A percentile compares a stretch with the other conserved stretches of the same genome.
Evolutionary conservation across 2,113 vertebrate species (phyloP).

Genomic region (Archocentrus centrarchus): DNA sequence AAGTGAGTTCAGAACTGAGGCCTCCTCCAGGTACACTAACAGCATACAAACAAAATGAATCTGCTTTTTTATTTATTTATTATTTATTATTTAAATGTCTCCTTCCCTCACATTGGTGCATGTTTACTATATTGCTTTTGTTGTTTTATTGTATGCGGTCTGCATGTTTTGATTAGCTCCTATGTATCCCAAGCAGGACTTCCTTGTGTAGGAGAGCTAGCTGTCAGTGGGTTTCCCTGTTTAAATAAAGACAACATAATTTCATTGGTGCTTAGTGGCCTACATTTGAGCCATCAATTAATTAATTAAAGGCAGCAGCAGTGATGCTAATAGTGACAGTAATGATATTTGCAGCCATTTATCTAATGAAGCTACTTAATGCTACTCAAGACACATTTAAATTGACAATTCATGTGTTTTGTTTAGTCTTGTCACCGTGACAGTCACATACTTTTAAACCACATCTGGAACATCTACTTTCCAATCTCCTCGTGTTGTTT

Average conservation of each 20-base stretch:
- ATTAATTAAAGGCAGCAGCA: background rate
- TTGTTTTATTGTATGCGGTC: background rate
- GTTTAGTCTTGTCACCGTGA: background rate
- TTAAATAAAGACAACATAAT: background rate
- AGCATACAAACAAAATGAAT: background rate
- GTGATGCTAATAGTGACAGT: background rate
- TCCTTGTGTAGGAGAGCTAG: too few relatives aligned
- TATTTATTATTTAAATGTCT: background rate
- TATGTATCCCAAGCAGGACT: background rate
- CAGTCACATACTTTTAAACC: background rate
- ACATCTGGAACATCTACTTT: constrained; percentile 2
- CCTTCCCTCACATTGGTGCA: background rate
- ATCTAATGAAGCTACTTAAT: background rate
- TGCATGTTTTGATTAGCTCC: background rate
- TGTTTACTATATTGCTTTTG: background rate
- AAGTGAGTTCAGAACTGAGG: background rate
- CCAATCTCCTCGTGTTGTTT: background rate
- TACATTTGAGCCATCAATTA: background rate
- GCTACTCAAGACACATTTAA: background rate
- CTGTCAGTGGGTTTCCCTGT: background rate
- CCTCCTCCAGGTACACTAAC: background rate
- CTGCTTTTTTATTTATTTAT: background rate
- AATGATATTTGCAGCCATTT: background rate
- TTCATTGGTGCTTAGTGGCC: background rate
- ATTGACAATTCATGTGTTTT: too few relatives aligned